Evolutionary conservation across 1,140 invertebrate genomes (phyloP), one percentile per base, ranked within the genome.

Genomic region (Drosophila sproati): DNA sequence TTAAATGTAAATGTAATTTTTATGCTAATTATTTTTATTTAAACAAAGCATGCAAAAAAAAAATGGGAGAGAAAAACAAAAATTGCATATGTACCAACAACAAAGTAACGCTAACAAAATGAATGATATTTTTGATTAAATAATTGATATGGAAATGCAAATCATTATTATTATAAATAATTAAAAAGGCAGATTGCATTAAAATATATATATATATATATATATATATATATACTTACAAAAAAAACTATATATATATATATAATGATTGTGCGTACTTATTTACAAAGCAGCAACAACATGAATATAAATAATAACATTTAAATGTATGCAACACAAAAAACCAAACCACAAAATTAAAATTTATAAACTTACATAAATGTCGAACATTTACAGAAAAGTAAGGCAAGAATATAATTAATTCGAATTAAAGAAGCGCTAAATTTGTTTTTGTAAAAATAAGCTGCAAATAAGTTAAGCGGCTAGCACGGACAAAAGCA

Each of bases 1-100:
- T 91, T 92, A 91, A 92, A 92, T 92, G 91, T 92, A 92, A 92
- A 92, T 92, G 83, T 86, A 78, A 92, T 91, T 92, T 92, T 91
- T 91, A 92, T 89, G 91, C 81, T 92, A 91, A 92, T 89, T 92
- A 92, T 91, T 92, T 83, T 92, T 74, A 91, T 92, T 91, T 92
- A 92, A 92, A 81, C 67, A 55, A 77, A 61, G 48, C 39, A 64
- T 71, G 43, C 61, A 66, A 66, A 71, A 64, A 73, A 71, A 71
- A 66, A 52, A 66, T 61, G n/a, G 34, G 20, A 68, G 39, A 51
- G 20, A 39, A 48, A 59, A 29, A 3, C 20, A 63, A 41, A 57
- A 73, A 68, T 52, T 69, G 54, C 71, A 60, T 55, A 62, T 51
- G 72, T 70, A 74, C 72, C 72, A 74, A 74, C 51, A 74, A 41